Conservation (phyloP, 2,113 vertebrate species). For the Himantopus leucocephalus region DNA sequence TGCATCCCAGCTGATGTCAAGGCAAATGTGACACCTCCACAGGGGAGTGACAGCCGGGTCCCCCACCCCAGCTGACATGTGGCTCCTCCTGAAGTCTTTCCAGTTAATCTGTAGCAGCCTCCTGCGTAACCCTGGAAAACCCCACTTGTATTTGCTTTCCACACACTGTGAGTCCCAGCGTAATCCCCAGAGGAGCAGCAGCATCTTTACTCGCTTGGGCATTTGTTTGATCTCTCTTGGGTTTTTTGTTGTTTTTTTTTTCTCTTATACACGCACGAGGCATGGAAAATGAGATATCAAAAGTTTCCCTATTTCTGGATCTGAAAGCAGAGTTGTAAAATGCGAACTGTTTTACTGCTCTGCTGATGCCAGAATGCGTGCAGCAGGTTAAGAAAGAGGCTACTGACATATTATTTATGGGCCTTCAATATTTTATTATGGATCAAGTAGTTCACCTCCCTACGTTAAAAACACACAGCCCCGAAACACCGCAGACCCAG, state of each 20-base stretch:
- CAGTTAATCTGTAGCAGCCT: not conserved
- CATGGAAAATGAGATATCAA: not conserved
- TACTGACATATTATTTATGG: not conserved
- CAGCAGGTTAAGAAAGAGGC: not conserved
- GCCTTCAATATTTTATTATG: not conserved
- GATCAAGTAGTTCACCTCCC: not conserved
- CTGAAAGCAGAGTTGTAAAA: not conserved
- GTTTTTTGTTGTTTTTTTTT: not conserved
- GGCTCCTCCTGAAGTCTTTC: not conserved
- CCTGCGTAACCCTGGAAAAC: not conserved
- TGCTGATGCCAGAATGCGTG: not conserved
- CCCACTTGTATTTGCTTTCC: not conserved
- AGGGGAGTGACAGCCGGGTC: not conserved
- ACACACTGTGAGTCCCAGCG: rapidly evolving
- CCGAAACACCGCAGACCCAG: not conserved
- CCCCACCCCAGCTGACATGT: not conserved
- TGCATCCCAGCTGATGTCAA: not conserved
- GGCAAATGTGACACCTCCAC: rapidly evolving
- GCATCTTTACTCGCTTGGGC: not conserved
- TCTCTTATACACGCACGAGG: not conserved
- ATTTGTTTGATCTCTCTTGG: not conserved
- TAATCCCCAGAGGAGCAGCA: not conserved
- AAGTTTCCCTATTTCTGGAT: not conserved
- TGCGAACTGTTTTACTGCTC: not conserved
- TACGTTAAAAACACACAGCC: not conserved